Percentiles rank a stretch among this genome's conserved stretches.
phyloP scores from a whole-genome alignment of 2,797 vertebrate species.

The Xenentodon cancila region DNA sequence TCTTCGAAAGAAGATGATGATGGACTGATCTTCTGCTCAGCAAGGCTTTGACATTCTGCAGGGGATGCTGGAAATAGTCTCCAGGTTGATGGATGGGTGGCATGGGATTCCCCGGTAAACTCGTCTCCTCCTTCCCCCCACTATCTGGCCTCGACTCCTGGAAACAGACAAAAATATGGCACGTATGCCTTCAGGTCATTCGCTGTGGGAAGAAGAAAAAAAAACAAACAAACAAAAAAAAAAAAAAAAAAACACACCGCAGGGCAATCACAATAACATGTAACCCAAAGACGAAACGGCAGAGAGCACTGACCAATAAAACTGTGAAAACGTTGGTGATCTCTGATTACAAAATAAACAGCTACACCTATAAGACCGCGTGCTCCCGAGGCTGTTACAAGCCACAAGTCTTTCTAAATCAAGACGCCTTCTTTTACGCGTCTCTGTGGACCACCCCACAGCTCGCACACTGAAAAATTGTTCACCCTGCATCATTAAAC shows the following conservation, averaged over 20 bases:
- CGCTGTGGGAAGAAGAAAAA: too few species aligned
- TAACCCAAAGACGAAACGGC: slow-evolving; percentile 5
- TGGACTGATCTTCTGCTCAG: slow-evolving; percentile 76
- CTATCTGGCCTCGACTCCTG: slow-evolving; percentile 62
- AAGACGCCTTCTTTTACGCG: slow-evolving; percentile 37
- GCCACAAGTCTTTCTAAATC: slow-evolving; percentile 53
- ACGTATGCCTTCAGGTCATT: slow-evolving; percentile 24
- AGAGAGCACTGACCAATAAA: too few species aligned
- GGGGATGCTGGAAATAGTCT: slow-evolving; percentile 73
- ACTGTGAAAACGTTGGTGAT: neutral
- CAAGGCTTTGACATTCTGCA: slow-evolving; percentile 71
- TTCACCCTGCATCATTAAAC: slow-evolving; percentile 82
- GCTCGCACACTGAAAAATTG: slow-evolving; percentile 72
- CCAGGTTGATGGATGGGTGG: slow-evolving; percentile 78
- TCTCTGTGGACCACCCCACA: slow-evolving; percentile 60
- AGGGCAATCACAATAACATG: slow-evolving; percentile 9
- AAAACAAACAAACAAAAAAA: too few species aligned
- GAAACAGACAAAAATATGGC: slow-evolving; percentile 51
- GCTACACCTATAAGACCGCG: neutral
- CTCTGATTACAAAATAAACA: slow-evolving; percentile 28
- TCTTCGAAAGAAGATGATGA: slow-evolving; percentile 64
- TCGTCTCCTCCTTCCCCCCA: slow-evolving; percentile 53
- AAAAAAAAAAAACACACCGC: slow-evolving; percentile 26
- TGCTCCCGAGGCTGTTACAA: slow-evolving; percentile 45
- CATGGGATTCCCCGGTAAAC: slow-evolving; percentile 75